Evolutionary conservation across 2,797 vertebrate genomes (phyloP).

Genomic region (Cichlasoma orientale): DNA sequence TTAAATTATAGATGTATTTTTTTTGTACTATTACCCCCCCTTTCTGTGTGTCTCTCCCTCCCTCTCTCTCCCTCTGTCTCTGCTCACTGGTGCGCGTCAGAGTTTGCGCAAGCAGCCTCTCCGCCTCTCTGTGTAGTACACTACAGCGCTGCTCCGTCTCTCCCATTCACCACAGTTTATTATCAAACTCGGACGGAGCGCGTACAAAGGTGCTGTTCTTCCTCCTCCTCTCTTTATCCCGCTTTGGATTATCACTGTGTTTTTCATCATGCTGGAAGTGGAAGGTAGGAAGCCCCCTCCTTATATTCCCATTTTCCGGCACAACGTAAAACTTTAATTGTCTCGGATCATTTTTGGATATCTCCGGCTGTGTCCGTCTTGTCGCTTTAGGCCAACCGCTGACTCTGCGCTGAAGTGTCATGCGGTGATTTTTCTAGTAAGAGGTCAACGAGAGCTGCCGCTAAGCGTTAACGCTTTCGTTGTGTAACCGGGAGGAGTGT

Average conservation of each 20-base stretch:
- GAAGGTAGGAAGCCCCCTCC: slow-evolving; percentile 89
- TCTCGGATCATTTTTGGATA: background rate
- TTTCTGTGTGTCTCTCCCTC: slow-evolving; percentile 37
- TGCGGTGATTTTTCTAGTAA: background rate
- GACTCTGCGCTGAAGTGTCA: background rate
- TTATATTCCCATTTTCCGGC: background rate
- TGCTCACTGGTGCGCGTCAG: slow-evolving; percentile 85
- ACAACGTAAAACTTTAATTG: background rate
- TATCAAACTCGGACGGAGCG: slow-evolving; percentile 57
- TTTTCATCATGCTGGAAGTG: slow-evolving; percentile 91
- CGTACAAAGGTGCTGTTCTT: slow-evolving; percentile 49
- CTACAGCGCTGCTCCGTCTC: slow-evolving; percentile 75
- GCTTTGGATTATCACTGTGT: slow-evolving; percentile 81
- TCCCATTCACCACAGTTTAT: slow-evolving; percentile 81
- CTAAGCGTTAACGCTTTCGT: slow-evolving; percentile 20
- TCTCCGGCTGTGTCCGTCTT: background rate
- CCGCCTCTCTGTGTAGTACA: slow-evolving; percentile 83
- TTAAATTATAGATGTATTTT: background rate
- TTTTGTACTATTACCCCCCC: background rate
- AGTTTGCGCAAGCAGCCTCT: slow-evolving; percentile 87
- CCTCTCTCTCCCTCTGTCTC: slow-evolving; percentile 44
- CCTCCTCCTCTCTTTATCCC: slow-evolving; percentile 15
- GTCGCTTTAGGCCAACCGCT: background rate
- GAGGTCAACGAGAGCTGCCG: background rate
- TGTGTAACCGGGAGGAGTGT: slow-evolving; percentile 61